Evolutionary conservation across 2,888 invertebrate genomes (phyloP).

Genomic region (Dryococelus australis): DNA sequence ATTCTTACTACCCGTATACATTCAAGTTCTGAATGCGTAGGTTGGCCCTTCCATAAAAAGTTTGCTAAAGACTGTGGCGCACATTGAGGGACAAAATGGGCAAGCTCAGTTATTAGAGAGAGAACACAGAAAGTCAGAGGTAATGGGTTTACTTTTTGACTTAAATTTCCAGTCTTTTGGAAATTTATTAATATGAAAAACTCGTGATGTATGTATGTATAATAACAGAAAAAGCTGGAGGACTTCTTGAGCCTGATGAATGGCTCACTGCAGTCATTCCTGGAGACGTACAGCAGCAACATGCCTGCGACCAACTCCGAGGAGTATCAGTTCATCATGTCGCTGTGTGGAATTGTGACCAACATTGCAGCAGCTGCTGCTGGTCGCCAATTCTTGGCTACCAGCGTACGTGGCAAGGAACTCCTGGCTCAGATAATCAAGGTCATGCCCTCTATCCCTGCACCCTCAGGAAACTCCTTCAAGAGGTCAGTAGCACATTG

Average conservation of each 20-base stretch:
- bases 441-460: constrained; percentile 53
- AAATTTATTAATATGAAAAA: too few relatives aligned
- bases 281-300: constrained; percentile 54
- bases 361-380: constrained; percentile 56
- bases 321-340: constrained; percentile 57
- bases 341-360: constrained; percentile 56
- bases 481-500: constrained; percentile 51
- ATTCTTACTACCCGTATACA: too few relatives aligned
- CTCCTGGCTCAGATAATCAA: constrained; percentile 54
- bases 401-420: constrained; percentile 54
- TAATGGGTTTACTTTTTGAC: too few relatives aligned
- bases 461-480: constrained; percentile 53
- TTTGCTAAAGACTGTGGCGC: too few relatives aligned
- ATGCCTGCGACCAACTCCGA: constrained; percentile 54
- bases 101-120: too few relatives aligned
- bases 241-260: constrained; percentile 56
- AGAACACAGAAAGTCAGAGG: too few relatives aligned
- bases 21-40: too few relatives aligned
- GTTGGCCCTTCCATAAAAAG: too few relatives aligned
- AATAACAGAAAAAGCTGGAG: constrained; percentile 51
- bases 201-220: too few relatives aligned
- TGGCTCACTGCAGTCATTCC: constrained; percentile 56
- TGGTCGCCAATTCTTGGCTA: constrained; percentile 56
- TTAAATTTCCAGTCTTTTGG: too few relatives aligned
- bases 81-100: too few relatives aligned